phyloP scores from a whole-genome alignment of 2,113 vertebrate species.

The Cepphus grylle region DNA sequence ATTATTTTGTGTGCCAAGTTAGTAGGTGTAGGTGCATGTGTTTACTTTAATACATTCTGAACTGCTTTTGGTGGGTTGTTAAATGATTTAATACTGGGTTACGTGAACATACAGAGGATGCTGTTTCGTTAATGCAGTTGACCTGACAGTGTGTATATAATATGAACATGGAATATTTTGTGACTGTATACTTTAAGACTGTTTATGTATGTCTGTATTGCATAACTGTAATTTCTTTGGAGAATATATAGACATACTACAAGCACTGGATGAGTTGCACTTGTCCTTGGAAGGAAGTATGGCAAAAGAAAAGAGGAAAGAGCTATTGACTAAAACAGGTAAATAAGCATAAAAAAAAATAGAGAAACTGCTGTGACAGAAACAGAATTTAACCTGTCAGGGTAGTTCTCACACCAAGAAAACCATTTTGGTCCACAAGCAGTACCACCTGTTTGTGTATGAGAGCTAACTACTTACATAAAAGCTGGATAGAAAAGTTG shows the following conservation, averaged over 20 bases:
- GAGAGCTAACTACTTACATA: background rate
- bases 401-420: background rate
- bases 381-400: background rate
- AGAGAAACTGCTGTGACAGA: background rate
- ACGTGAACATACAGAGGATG: constrained; percentile 14
- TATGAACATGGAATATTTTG: background rate
- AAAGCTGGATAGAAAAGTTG: background rate
- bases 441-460: background rate
- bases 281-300: background rate
- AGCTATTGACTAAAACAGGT: background rate
- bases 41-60: constrained; percentile 52
- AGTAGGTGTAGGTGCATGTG: constrained; percentile 18
- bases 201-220: background rate
- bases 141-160: background rate
- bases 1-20: constrained; percentile 58
- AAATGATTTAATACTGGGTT: constrained; percentile 49
- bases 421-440: background rate
- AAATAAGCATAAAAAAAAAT: background rate
- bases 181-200: background rate
- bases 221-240: background rate
- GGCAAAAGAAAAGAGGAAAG: background rate
- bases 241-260: background rate
- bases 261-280: background rate
- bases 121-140: constrained; percentile 30
- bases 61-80: constrained; percentile 17